Percentiles rank a stretch among this genome's conserved stretches.
phyloP scores from a whole-genome alignment of 2,113 vertebrate species.

The Turnix velox region DNA sequence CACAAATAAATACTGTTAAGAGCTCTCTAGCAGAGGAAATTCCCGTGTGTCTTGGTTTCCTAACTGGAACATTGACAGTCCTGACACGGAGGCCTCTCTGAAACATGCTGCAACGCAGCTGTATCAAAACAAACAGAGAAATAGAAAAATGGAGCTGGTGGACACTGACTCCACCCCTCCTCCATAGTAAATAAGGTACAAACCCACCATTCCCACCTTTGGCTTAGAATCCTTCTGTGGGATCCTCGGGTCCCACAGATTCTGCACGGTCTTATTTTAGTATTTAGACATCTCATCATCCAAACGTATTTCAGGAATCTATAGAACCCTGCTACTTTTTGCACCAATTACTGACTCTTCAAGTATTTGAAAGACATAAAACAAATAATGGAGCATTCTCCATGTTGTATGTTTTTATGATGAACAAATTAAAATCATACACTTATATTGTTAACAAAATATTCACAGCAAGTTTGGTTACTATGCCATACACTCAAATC shows the following conservation, averaged over 20 bases:
- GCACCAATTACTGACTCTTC: background rate
- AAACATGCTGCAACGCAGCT: background rate
- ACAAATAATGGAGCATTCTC: background rate
- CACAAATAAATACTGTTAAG: background rate
- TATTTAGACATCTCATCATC: background rate
- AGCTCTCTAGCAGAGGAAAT: background rate
- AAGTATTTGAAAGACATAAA: background rate
- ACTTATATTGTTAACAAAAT: background rate
- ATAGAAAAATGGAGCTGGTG: background rate
- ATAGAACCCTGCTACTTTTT: background rate
- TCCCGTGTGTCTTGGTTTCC: background rate
- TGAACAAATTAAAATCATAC: background rate
- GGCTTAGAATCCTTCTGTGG: background rate
- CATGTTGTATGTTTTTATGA: background rate
- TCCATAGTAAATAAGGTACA: background rate
- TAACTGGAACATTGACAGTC: background rate
- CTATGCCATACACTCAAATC: background rate
- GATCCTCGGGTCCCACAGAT: background rate
- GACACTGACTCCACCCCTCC: background rate
- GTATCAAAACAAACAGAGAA: background rate
- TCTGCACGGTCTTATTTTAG: background rate
- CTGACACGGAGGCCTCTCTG: background rate
- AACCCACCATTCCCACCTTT: background rate
- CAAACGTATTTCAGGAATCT: background rate
- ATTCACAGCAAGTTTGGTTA: background rate